Evolutionary conservation across 2,888 invertebrate genomes (phyloP).

Genomic region (Rosalia funebris): DNA sequence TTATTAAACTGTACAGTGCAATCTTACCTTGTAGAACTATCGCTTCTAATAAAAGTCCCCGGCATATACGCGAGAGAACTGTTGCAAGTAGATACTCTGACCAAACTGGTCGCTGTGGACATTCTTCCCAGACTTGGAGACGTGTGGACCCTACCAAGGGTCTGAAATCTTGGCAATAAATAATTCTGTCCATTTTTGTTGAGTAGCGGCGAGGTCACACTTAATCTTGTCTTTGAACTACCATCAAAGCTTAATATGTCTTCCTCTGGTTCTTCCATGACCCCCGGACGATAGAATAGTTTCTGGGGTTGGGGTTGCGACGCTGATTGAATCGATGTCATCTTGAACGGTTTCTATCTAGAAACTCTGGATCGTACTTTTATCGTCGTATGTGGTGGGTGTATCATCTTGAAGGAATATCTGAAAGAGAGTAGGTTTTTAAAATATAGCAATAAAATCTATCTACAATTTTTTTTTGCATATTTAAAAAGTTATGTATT

Average conservation of each 20-base stretch:
- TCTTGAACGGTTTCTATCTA: background rate
- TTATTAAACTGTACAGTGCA: too few relatives aligned
- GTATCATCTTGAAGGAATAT: background rate
- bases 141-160: conserved; percentile 27
- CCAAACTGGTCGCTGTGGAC: conserved; percentile 47
- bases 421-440: background rate
- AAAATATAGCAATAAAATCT: too few relatives aligned
- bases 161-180: conserved; percentile 29
- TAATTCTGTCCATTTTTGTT: conserved; percentile 30
- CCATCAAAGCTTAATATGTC: conserved; percentile 31
- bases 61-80: conserved; percentile 46
- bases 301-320: conserved; percentile 35
- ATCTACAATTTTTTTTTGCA: too few relatives aligned
- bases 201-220: conserved; percentile 37
- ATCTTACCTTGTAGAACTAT: conserved; percentile 43
- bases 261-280: conserved; percentile 47
- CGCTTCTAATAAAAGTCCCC: conserved; percentile 35
- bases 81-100: conserved; percentile 46
- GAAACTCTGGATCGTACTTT: background rate
- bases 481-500: too few relatives aligned
- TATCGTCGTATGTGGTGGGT: background rate
- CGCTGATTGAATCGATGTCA: conserved; percentile 7
- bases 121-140: conserved; percentile 42
- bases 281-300: conserved; percentile 42
- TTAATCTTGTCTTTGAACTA: conserved; percentile 30